Evolutionary conservation across 2,797 vertebrate genomes (phyloP).

Genomic region (Lepilemur ruficaudatus): DNA sequence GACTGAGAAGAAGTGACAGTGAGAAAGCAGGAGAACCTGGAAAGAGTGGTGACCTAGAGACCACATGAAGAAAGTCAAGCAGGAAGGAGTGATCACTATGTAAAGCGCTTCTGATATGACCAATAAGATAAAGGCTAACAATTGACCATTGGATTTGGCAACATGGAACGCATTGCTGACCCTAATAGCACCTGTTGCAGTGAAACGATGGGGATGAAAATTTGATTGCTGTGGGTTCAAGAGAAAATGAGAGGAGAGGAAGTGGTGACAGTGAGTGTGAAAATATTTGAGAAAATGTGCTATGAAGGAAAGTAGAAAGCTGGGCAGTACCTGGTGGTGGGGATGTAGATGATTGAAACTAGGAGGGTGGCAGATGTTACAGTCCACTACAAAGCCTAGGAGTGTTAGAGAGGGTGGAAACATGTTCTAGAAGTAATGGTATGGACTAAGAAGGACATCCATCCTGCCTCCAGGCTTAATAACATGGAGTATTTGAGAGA

Average conservation of each 20-base stretch:
- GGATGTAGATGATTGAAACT: background rate
- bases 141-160: background rate
- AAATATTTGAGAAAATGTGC: background rate
- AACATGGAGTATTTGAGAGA: background rate
- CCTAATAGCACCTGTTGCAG: background rate
- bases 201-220: background rate
- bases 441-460: background rate
- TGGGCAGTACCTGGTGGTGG: background rate
- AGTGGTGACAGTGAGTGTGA: background rate
- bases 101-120: background rate
- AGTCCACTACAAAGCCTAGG: background rate
- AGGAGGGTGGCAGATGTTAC: background rate
- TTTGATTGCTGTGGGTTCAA: background rate
- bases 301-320: background rate
- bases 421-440: background rate
- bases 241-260: background rate
- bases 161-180: background rate
- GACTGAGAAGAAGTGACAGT: background rate
- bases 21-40: background rate
- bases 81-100: background rate
- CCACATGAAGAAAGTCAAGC: background rate
- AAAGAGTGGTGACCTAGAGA: background rate
- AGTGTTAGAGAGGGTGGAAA: background rate
- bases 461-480: background rate
- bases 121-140: background rate